Base-by-base conservation (phyloP, 1,140 invertebrate genomes). In the Lysiphlebus fabarum region DNA sequence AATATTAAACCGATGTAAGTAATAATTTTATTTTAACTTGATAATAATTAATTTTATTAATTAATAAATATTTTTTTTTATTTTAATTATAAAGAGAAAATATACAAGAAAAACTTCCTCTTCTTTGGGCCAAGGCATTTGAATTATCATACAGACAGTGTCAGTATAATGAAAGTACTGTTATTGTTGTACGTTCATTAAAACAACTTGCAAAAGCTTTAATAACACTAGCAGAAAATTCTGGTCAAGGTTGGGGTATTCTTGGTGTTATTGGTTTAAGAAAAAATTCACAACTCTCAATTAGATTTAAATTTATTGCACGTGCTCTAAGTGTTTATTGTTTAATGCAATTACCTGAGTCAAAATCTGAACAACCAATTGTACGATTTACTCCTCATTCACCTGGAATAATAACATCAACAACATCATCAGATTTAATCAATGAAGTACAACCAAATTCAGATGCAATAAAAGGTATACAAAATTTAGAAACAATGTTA, bases 241-340 rank as follows among this genome's bases (percentile, higher is more conserved):
- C 75, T 7, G 74, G 78, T 49, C 77, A 82, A 62, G 77, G 81
- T 7, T 83, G 82, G 75, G 84, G 84, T 11, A 77, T 88, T 33
- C 71, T 88, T 2, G 86, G 85, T 26, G 84, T 84, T 12, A 85
- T 88, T 54, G 86, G 87, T 36, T 67, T 88, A 3, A 82, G 84
- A 26, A 85, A 83, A 71, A 78, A 80, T 26, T 84, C 83, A 40
- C 74, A 79, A 26, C 70, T 87, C 11, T 85, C 84, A 17, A 65
- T 75, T 9, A 82, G 79, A 85, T 86, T 73, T 66, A 78, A 77
- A 58, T 77, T 81, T 47, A 65, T 82, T 43, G 73, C 76, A 44
- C 70, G 78, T 41, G 72, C 73, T 2, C 61, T 77, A 6, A 73
- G 70, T 5, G 75, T 80, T 3, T 79, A 79, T 58, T 76, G 80